A percentile compares a stretch with the other conserved stretches of the same genome.
phyloP scores from a whole-genome alignment of 2,888 invertebrate genomes.

The Hirtodrosophila histrioides region DNA sequence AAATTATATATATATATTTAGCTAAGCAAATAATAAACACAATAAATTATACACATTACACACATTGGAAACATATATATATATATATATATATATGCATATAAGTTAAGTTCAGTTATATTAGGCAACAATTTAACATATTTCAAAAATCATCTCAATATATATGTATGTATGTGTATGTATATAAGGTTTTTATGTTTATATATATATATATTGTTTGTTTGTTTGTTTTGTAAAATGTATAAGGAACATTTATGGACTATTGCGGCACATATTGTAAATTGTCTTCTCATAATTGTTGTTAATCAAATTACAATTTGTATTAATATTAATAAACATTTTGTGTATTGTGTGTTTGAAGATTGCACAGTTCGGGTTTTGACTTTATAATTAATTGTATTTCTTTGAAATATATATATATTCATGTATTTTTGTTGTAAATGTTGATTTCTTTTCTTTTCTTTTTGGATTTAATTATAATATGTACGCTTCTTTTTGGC shows the following conservation, averaged over 20 bases:
- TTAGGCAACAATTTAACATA: slow-evolving; percentile 54
- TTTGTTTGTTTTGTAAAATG: slow-evolving; percentile 30
- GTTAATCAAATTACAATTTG: slow-evolving; percentile 14
- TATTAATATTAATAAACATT: slow-evolving; percentile 25
- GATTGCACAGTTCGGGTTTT: slow-evolving; percentile 45
- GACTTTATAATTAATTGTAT: slow-evolving; percentile 7
- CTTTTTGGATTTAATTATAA: slow-evolving; percentile 27
- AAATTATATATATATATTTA: slow-evolving; percentile 10
- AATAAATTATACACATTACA: slow-evolving; percentile 39
- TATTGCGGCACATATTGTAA: slow-evolving; percentile 68
- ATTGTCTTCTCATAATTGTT: slow-evolving; percentile 29
- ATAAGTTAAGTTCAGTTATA: slow-evolving; percentile 39
- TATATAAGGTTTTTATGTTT: slow-evolving; percentile 3
- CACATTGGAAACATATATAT: slow-evolving; percentile 10
- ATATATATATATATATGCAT: slow-evolving; percentile 22
- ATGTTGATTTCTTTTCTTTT: background rate
- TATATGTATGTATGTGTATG: slow-evolving; percentile 1
- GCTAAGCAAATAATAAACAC: slow-evolving; percentile 39
- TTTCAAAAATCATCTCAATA: slow-evolving; percentile 24
- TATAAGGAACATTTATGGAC: slow-evolving; percentile 77
- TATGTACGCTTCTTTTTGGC: slow-evolving; percentile 62
- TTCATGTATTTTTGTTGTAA: background rate
- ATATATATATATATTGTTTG: slow-evolving; percentile 5
- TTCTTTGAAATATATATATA: slow-evolving; percentile 7
- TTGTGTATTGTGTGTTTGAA: slow-evolving; percentile 6